Evolutionary conservation across 2,888 invertebrate genomes (phyloP).

Genomic region (Neoascia interrupta): DNA sequence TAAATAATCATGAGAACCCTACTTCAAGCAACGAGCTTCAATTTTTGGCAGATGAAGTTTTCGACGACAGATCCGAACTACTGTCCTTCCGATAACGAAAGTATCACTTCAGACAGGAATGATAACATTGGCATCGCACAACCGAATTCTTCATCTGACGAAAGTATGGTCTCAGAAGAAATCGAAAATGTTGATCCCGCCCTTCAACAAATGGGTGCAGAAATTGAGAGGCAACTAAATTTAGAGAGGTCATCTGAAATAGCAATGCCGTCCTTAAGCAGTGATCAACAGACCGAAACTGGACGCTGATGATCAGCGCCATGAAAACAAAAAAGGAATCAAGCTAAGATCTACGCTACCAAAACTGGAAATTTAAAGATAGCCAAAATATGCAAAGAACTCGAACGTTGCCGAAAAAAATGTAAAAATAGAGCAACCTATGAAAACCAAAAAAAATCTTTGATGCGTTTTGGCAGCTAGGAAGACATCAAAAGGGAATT

Average conservation of each 20-base stretch:
- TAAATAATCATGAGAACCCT: neutral
- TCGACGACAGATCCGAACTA: conserved; percentile 9
- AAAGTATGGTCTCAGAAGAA: neutral
- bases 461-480: neutral
- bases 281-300: no score
- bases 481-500: no score
- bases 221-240: conserved; percentile 9
- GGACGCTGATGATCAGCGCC: no score
- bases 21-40: neutral
- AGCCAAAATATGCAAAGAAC: no score
- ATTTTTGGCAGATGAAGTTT: conserved; percentile 5
- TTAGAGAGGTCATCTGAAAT: neutral
- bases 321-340: neutral
- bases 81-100: neutral
- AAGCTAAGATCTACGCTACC: neutral
- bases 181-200: neutral
- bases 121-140: no score
- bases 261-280: no score
- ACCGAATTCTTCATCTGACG: no score
- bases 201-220: conserved; percentile 3
- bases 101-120: no score
- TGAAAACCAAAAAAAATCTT: neutral
- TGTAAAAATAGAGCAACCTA: no score
- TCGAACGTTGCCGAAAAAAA: no score
- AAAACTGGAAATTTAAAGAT: no score